phyloP scores from a whole-genome alignment of 2,113 vertebrate species.

The Hemiscyllium ocellatum region DNA sequence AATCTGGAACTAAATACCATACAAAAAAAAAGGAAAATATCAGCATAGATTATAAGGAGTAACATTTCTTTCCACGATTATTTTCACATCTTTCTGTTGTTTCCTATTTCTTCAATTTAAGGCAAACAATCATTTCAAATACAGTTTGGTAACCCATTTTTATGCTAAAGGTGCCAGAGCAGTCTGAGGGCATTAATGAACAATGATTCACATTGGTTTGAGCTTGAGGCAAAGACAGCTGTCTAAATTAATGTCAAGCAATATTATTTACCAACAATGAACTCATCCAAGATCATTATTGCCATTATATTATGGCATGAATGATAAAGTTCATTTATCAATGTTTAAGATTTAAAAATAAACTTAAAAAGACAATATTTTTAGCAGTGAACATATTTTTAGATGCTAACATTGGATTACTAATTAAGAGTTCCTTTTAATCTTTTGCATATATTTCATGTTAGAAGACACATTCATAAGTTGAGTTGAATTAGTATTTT shows the following conservation, averaged over 20 bases:
- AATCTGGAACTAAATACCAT: background rate
- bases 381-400: background rate
- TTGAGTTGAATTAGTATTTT: background rate
- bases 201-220: conserved; percentile 1
- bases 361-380: background rate
- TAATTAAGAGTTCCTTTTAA: background rate
- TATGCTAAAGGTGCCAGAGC: background rate
- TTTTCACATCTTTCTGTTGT: background rate
- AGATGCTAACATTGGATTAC: background rate
- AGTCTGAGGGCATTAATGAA: background rate
- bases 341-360: conserved; percentile 27
- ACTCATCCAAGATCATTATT: conserved; percentile 8
- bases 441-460: background rate
- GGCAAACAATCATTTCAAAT: background rate
- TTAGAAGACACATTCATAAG: background rate
- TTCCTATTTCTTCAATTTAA: background rate
- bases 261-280: conserved; percentile 30
- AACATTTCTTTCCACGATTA: background rate
- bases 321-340: conserved; percentile 2
- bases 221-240: background rate
- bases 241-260: conserved; percentile 2
- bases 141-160: background rate
- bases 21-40: background rate
- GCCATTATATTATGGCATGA: background rate
- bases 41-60: background rate